Evolutionary conservation across 2,113 vertebrate species (phyloP), one percentile per base, ranked within the genome.

Genomic region (Lanius collurio): DNA sequence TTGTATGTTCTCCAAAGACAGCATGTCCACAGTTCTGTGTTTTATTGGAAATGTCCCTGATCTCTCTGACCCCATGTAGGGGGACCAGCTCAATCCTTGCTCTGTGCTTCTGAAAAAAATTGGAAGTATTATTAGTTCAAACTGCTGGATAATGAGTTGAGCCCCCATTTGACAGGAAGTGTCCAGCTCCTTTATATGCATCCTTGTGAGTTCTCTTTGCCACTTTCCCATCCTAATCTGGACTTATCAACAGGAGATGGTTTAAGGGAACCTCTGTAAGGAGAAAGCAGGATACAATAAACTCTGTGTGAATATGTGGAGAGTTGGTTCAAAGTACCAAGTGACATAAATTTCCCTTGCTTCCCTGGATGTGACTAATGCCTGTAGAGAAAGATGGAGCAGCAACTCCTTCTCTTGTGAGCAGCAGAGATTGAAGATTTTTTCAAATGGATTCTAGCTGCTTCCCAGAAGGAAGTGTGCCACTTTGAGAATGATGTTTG

Each of bases 381-480:
- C 20, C 83, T 60, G n/a, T 70, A 49, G 47, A 83, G 71, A 83
- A 89, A 90, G 63, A 63, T 77, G 50, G 64, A 91, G 59, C 31
- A 77, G 20, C 60, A 75, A 59, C 68, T 18, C 46, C 39, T 94
- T 91, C 63, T 67, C 83, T 87, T 71, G 27, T 68, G 69, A 91
- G 80, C 28, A 70, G 35, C n/a, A 56, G 1, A 15, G 70, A 56
- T 33, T 81, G 65, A 79, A 93, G 57, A 37, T 83, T 39, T 53
- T 90, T 95, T 93, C 35, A 90, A 63, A 90, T 67, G 35, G 47
- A 53, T 94, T 79, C 35, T 84, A 78, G 50, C 69, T 93, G 65
- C 63, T 96, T 70, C 69, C 75, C 46, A 80, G 70, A 86, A 91
- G 63, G 62, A 92, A 93, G 65, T 52, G 80, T 33, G 11, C 30